Percentiles rank a stretch among this genome's conserved stretches.
Evolutionary conservation across 2,888 invertebrate genomes (phyloP).

Genomic region (Caenorhabditis sp.): DNA sequence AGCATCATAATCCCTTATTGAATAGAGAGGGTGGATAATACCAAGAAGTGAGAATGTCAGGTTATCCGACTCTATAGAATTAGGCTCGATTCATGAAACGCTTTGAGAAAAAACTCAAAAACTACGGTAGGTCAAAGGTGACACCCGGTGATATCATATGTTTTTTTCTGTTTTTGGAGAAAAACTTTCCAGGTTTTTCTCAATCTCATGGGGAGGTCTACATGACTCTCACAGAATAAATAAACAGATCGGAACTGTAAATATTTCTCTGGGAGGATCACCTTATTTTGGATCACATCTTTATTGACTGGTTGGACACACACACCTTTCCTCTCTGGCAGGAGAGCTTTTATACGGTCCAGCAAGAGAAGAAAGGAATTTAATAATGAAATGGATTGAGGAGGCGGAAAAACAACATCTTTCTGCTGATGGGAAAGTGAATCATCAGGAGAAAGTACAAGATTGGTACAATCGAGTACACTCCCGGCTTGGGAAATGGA

Average conservation of each 20-base stretch:
- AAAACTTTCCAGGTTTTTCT: conserved; percentile 1
- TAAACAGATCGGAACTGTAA: conserved; percentile 7
- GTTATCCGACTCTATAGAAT: neutral
- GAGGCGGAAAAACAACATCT: too few species aligned
- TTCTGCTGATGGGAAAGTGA: too few species aligned
- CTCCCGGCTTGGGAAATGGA: too few species aligned
- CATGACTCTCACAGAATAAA: conserved; percentile 6
- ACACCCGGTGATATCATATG: neutral
- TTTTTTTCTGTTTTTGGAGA: neutral
- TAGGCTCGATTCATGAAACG: neutral
- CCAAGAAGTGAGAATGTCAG: neutral
- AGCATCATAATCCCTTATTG: conserved; percentile 24
- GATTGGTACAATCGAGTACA: too few species aligned
- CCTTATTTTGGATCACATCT: too few species aligned
- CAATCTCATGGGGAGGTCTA: neutral
- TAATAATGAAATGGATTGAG: too few species aligned
- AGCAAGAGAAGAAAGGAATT: too few species aligned
- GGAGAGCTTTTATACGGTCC: too few species aligned
- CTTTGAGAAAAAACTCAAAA: neutral
- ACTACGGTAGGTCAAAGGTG: neutral
- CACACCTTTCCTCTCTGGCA: too few species aligned
- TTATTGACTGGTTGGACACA: too few species aligned
- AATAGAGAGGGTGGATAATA: conserved; percentile 21
- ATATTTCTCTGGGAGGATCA: neutral
- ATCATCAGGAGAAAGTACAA: too few species aligned